Base-by-base conservation (phyloP, 1,140 invertebrate species). In the Neelides sp. region DNA sequence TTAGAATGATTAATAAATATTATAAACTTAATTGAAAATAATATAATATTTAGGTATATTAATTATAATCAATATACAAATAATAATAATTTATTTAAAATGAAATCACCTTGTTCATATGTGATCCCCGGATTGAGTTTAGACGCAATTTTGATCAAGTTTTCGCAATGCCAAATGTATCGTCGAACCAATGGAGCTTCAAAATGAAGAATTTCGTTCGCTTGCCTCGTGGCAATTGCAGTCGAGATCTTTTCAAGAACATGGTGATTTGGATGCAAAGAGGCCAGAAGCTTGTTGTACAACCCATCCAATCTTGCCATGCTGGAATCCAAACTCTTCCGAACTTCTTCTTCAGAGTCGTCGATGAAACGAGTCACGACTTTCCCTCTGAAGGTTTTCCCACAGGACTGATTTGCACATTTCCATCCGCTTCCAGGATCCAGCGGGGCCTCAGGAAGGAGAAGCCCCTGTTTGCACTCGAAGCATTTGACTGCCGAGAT, bases 401-500 rank as follows among this genome's bases (percentile, higher is more conserved):
- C 15, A 5, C 34, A 13, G 10, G 12, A 17, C 45, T 54, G 35
- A 50, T 54, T 10, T 30, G 12, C 20, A 32, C 57, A 62, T 26
- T 62, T 48, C 59, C 68, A 66, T 22, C 35, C 20, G 19, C 57
- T 51, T 8, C 64, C 67, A 1, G 73, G 57, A 40, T 57, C 43
- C 15, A 54, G 36, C 0, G 64, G 61, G 15, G 55, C 41, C n/a
- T 55, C 26, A 0, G 62, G 57, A 2, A 62, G 53, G 4, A 65
- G 26, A 28, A 50, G 57, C 4, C 56, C 59, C 20, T 36, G 12
- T 17, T 78, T 75, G 55, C 48, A 48, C 7, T 35, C 66, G 4
- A 68, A 70, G 61, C 83, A 86, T 13, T 75, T 61, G 2, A 83
- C 66, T 7, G 79, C 77, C 57, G 81, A 83, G 51, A 84, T 65